Evolutionary conservation across 2,113 vertebrate genomes (phyloP), one percentile per base, ranked within the genome.

Genomic region (Channa maculata): DNA sequence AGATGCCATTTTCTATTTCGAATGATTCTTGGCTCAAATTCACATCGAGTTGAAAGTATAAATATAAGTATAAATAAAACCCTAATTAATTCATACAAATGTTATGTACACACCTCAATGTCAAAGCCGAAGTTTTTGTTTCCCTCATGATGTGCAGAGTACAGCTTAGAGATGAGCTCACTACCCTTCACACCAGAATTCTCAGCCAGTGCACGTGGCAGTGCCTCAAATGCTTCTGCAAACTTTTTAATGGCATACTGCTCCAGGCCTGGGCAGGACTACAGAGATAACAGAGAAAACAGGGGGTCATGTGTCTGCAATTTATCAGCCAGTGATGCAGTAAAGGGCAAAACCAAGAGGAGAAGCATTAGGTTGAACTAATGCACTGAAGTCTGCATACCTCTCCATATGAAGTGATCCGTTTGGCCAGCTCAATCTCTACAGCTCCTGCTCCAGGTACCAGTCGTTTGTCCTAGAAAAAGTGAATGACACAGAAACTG

Each of bases 171-270:
- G 81, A 99, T 95, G 41, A 99, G 92, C 87, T 99, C 98, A 57
- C 96, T 99, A 11, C 94, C 97, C 75, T 96, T 99, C 57, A 99
- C 93, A 0, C 98, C 98, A 5, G 97, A 97, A 84, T 99, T 99
- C 88, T 98, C 97, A 37, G 97, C 96, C 80, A 99, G 87, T 2
- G 98, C 95, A 15, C 97, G 96, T 6, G 98, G 98, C 78, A 99
- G 79, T 0, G 86, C 90, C 93, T 99, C 98, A 53, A 99, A 98
- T 2, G 98, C 96, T 60, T 99, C 98, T 1, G 96, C 98, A 77
- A 97, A 99, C 89, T 99, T 99, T 91, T 99, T 99, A 80, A 99
- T 99, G 64, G 97, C 93, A 24, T 99, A 99, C 4, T 99, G 98
- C 79, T 99, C 98, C 43, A 99, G 95, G 43, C 97, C 97, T 13